A percentile compares a stretch with the other conserved stretches of the same genome.
phyloP scores from a whole-genome alignment of 2,113 vertebrate genomes.

The Lampris incognitus region DNA sequence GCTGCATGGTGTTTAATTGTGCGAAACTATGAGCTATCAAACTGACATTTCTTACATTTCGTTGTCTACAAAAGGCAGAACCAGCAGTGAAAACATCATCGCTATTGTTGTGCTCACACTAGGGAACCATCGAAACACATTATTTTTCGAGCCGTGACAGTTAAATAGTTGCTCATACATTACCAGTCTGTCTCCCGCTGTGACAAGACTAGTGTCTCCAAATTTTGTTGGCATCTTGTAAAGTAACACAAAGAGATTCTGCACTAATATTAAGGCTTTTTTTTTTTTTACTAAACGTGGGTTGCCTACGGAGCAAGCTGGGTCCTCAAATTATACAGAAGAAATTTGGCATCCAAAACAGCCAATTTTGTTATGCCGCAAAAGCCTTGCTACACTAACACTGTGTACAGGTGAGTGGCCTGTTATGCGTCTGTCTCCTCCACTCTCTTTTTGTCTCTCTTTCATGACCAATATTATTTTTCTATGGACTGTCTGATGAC shows the following conservation, averaged over 20 bases:
- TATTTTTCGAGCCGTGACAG: constrained; percentile 41
- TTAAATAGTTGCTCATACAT: constrained; percentile 34
- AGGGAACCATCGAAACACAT: constrained; percentile 24
- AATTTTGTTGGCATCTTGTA: constrained; percentile 16
- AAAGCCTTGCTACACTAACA: constrained; percentile 24
- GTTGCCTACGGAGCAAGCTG: constrained; percentile 27
- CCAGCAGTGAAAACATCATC: constrained; percentile 24
- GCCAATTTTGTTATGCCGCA: constrained; percentile 22
- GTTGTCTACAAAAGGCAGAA: constrained; percentile 29
- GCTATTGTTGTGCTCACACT: constrained; percentile 5
- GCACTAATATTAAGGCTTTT: constrained; percentile 6
- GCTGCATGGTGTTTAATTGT: constrained; percentile 7
- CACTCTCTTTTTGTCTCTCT: too few species aligned
- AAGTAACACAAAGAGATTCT: constrained; percentile 1
- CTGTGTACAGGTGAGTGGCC: constrained; percentile 10
- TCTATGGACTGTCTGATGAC: too few species aligned
- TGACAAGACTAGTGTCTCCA: constrained; percentile 21
- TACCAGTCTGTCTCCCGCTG: neutral
- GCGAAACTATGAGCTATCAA: constrained; percentile 23
- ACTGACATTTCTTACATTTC: constrained; percentile 31
- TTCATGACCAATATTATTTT: too few species aligned
- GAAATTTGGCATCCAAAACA: neutral
- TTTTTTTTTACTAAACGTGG: constrained; percentile 35
- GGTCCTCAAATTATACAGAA: constrained; percentile 7
- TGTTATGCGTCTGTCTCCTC: too few species aligned